A percentile compares a stretch with the other conserved stretches of the same genome.
phyloP scores from a whole-genome alignment of 2,113 vertebrate genomes.

The Colistium nudipinnis region DNA sequence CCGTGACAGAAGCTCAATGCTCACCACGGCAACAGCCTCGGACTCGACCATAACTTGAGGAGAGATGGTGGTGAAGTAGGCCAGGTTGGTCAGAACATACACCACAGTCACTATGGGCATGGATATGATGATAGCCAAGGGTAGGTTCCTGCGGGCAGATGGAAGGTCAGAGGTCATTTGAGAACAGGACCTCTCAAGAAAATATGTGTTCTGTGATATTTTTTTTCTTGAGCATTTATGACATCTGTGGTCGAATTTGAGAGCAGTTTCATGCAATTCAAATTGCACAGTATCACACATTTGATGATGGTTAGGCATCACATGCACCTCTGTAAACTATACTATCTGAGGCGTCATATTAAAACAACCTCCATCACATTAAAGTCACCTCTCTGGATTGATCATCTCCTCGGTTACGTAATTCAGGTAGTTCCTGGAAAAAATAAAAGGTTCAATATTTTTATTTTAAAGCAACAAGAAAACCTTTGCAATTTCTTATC shows the following conservation, averaged over 20 bases:
- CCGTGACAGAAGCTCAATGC: background rate
- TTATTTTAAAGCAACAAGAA: background rate
- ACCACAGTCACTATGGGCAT: constrained; percentile 82
- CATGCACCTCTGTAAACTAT: background rate
- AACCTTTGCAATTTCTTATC: background rate
- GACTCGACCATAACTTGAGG: constrained; percentile 75
- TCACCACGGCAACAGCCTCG: constrained; percentile 81
- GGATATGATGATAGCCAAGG: constrained; percentile 80
- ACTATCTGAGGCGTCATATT: background rate
- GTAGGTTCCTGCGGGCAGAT: constrained; percentile 67
- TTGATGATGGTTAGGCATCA: background rate
- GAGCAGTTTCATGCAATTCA: constrained; percentile 12
- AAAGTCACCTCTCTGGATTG: constrained; percentile 81
- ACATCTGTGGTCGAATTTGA: background rate
- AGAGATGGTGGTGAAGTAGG: constrained; percentile 82
- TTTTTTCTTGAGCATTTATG: background rate
- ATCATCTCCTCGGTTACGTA: constrained; percentile 83
- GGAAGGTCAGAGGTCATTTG: constrained; percentile 18
- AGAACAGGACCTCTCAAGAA: background rate
- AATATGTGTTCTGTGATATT: background rate
- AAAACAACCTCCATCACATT: constrained; percentile 56
- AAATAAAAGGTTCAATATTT: background rate
- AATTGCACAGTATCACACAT: background rate
- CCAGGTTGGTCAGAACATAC: constrained; percentile 82
- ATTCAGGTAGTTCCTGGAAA: constrained; percentile 80